These are phyloP conservation scores for Leuciscus waleckii DNA, from an alignment of 2,797 vertebrate species.

Conservation along the genomic window DNA sequence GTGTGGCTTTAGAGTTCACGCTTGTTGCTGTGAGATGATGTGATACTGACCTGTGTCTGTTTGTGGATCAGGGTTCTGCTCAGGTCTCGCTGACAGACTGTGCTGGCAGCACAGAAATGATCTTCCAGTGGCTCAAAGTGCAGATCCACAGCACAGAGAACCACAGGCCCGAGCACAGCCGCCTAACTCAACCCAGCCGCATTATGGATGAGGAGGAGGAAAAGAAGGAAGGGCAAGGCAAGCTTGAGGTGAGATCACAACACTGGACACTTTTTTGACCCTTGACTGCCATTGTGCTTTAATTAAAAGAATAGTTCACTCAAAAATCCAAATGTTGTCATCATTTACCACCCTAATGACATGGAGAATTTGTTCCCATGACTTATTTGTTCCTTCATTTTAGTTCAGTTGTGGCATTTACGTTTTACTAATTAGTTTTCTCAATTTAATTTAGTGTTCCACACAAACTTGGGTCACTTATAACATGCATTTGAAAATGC, in stretches of 20 bases:
- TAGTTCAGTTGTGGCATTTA: not conserved
- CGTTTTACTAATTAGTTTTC: not conserved
- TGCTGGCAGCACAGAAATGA: conserved; percentile 85
- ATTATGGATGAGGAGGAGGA: conserved; percentile 72
- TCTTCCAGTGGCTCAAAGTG: conserved; percentile 89
- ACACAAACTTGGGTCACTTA: not conserved
- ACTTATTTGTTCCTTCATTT: not conserved
- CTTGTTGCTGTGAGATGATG: conserved; percentile 11
- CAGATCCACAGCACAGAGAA: conserved; percentile 81
- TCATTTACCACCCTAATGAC: not conserved
- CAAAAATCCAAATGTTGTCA: not conserved
- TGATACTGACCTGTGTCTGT: conserved; percentile 11
- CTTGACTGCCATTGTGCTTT: not conserved
- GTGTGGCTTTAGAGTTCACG: not conserved
- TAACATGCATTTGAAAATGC: no score
- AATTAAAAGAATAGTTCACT: not conserved
- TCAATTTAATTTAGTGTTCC: not conserved
- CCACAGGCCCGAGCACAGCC: conserved; percentile 72
- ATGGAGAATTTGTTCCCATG: not conserved
- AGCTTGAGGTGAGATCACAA: conserved; percentile 73
- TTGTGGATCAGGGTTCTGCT: conserved; percentile 84
- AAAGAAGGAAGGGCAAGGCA: conserved; percentile 70
- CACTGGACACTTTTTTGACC: not conserved
- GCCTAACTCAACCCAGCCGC: conserved; percentile 63
- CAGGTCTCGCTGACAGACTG: conserved; percentile 87